These are phyloP conservation scores for Aphodius granarius DNA, from an alignment of 2,888 invertebrate species.

Conservation along the genomic window DNA sequence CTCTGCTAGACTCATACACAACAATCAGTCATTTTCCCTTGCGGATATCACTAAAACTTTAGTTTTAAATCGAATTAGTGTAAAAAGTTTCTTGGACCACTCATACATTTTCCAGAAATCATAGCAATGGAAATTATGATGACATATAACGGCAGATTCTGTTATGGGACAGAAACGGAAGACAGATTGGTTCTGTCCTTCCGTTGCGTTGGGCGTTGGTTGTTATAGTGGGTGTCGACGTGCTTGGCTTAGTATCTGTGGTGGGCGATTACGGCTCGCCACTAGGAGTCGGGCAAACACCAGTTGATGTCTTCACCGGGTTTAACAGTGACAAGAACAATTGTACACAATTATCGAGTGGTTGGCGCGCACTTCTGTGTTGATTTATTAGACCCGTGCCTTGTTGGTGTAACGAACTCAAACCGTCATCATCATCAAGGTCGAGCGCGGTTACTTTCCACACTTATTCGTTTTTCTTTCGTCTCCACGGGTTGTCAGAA, in stretches of 20 bases:
- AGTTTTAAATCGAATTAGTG: no score
- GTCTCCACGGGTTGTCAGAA: constrained; percentile 12
- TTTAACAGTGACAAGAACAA: constrained; percentile 28
- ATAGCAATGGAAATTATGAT: not conserved
- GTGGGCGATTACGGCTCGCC: constrained; percentile 34
- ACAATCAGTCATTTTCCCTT: constrained; percentile 23
- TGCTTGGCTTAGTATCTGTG: not conserved
- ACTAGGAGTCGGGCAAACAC: constrained; percentile 32
- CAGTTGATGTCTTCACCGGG: constrained; percentile 35
- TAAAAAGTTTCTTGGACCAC: no score
- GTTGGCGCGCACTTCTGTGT: not conserved
- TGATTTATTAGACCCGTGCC: not conserved
- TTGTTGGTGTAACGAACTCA: not conserved
- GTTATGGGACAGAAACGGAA: not conserved
- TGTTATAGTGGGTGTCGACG: not conserved
- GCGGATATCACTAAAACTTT: no score
- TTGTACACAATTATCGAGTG: constrained; percentile 17
- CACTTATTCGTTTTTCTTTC: not conserved
- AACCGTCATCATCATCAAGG: not conserved
- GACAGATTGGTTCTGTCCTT: not conserved
- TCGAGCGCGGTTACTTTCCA: not conserved
- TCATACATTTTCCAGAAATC: no score
- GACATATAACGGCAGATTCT: not conserved
- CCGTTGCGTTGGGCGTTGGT: not conserved
- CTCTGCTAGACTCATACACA: constrained; percentile 17